These are phyloP conservation scores for Anoplopoma fimbria DNA, from an alignment of 2,113 vertebrate species.

Conservation along the genomic window DNA sequence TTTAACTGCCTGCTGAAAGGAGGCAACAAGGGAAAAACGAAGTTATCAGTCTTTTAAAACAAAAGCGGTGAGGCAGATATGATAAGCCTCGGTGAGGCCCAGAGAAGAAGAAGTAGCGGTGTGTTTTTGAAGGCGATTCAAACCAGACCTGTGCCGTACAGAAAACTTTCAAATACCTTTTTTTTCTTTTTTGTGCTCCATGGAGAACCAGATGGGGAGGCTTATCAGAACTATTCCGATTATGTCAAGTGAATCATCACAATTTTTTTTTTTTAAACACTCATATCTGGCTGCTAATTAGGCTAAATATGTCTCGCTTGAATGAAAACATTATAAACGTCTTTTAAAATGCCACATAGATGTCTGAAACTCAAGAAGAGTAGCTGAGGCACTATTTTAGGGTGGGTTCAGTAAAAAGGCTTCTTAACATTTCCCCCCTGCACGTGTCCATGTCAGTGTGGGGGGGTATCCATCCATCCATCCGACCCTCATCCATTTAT, in stretches of 20 bases:
- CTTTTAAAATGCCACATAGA: background rate
- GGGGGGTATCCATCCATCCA: conserved; percentile 28
- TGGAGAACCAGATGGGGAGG: conserved; percentile 18
- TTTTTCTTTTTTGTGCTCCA: background rate
- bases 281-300: background rate
- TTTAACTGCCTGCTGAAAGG: conserved; percentile 37
- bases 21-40: conserved; percentile 23
- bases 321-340: conserved; percentile 12
- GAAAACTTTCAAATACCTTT: conserved; percentile 5
- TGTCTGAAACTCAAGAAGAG: conserved; percentile 19
- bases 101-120: background rate
- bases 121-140: conserved; percentile 45
- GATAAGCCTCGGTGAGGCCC: conserved; percentile 13
- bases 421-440: conserved; percentile 24
- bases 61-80: conserved; percentile 26
- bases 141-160: conserved; percentile 38
- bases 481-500: conserved; percentile 40
- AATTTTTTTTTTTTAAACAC: background rate
- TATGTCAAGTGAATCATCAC: background rate
- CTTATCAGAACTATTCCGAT: conserved; percentile 29
- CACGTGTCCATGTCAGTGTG: conserved; percentile 18
- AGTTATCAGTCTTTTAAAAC: conserved; percentile 49
- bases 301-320: background rate
- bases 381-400: background rate
- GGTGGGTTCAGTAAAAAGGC: background rate